phyloP scores from a whole-genome alignment of 2,113 vertebrate species.

The Hypanus sabinus region DNA sequence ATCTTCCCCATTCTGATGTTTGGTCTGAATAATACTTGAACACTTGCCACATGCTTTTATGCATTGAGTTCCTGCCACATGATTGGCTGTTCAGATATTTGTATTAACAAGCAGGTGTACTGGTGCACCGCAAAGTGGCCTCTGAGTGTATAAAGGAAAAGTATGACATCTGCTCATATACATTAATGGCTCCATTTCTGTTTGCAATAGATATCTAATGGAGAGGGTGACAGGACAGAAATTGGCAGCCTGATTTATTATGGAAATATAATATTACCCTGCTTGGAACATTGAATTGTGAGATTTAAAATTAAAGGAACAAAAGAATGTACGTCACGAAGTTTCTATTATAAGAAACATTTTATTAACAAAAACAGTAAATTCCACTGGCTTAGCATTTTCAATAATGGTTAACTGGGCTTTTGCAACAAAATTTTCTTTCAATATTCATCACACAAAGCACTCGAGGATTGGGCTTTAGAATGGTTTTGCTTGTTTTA shows the following conservation, averaged over 20 bases:
- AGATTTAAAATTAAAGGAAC: not conserved
- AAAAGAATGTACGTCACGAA: slow-evolving; percentile 30
- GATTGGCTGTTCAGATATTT: too few species aligned
- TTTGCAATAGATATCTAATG: not conserved
- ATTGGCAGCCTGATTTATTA: not conserved
- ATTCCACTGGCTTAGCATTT: slow-evolving; percentile 83
- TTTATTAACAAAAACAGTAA: slow-evolving; percentile 84
- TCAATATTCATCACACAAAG: slow-evolving; percentile 73
- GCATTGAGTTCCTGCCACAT: too few species aligned
- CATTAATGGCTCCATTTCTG: not conserved
- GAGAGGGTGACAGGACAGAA: too few species aligned
- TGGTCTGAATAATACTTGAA: too few species aligned
- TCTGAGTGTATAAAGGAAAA: too few species aligned
- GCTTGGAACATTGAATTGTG: not conserved
- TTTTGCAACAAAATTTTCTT: slow-evolving; percentile 68
- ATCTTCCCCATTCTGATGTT: too few species aligned
- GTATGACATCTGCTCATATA: not conserved
- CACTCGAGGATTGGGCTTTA: slow-evolving; percentile 64
- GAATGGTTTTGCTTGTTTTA: slow-evolving; percentile 50
- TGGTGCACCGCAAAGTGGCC: too few species aligned
- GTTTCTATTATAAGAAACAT: slow-evolving; percentile 74
- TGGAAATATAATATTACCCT: not conserved
- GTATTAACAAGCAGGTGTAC: too few species aligned
- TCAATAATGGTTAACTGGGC: slow-evolving; percentile 78
- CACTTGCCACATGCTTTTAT: too few species aligned